phyloP scores from a whole-genome alignment of 2,113 vertebrate genomes.

The Mus pahari region DNA sequence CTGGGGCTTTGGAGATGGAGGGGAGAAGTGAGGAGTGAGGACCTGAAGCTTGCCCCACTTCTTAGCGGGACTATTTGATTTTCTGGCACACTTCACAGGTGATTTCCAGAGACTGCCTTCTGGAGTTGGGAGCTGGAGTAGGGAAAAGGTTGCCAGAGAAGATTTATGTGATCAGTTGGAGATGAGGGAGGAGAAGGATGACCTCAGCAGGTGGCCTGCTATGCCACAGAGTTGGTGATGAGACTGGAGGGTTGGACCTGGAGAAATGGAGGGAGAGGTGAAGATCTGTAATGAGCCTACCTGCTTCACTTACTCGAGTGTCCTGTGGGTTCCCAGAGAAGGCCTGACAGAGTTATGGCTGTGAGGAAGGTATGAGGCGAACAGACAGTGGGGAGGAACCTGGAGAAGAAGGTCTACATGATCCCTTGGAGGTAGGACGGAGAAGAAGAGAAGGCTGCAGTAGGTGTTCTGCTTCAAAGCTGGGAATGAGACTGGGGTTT shows the following conservation, averaged over 20 bases:
- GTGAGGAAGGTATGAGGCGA: not conserved
- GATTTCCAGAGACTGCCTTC: not conserved
- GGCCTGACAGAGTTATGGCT: not conserved
- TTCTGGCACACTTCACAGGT: not conserved
- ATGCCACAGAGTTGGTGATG: not conserved
- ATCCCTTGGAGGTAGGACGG: not conserved
- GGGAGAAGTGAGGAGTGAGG: not conserved
- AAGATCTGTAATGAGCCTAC: too few species aligned
- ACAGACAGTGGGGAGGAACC: not conserved
- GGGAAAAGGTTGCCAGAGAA: not conserved
- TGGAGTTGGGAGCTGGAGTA: not conserved
- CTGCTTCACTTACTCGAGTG: not conserved
- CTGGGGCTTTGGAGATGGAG: not conserved
- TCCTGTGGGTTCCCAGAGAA: not conserved
- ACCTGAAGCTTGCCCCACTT: not conserved
- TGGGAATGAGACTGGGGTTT: not conserved
- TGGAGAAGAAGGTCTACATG: not conserved
- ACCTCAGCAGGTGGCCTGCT: not conserved
- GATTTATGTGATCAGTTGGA: not conserved
- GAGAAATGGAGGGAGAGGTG: not conserved
- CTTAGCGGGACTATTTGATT: not conserved
- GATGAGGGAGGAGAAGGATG: not conserved
- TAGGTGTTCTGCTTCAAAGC: not conserved
- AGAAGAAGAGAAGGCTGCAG: not conserved
- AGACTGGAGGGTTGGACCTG: not conserved